A percentile compares a stretch with the other conserved stretches of the same genome.
These are phyloP conservation scores for Drosophila paranaensis DNA, from an alignment of 2,888 invertebrate genomes.

Conservation along the genomic window DNA sequence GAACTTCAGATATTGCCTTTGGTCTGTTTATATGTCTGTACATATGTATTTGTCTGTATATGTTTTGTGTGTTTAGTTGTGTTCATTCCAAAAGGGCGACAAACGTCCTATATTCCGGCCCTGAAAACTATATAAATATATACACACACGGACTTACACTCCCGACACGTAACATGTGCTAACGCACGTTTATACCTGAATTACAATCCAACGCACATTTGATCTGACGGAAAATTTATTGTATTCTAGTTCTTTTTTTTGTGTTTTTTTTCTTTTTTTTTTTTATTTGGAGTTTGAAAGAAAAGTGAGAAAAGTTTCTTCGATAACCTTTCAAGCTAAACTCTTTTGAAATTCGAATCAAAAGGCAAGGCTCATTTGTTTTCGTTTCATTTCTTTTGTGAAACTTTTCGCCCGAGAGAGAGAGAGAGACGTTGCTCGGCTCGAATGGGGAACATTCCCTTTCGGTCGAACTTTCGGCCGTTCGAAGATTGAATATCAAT, in stretches of 20 bases:
- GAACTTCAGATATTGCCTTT: constrained; percentile 13
- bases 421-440: no score
- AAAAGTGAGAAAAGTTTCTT: constrained; percentile 9
- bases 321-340: not conserved
- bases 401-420: not conserved
- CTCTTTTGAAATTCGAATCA: not conserved
- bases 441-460: not conserved
- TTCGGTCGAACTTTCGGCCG: not conserved
- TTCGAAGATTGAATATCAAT: not conserved
- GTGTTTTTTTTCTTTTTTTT: not conserved
- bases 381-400: not conserved
- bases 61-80: constrained; percentile 24
- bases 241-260: not conserved
- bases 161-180: not conserved
- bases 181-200: not conserved
- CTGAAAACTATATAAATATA: not conserved
- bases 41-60: not conserved
- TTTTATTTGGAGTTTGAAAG: constrained; percentile 1
- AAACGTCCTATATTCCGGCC: constrained; percentile 1
- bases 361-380: constrained; percentile 1
- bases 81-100: constrained; percentile 23
- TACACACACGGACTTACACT: not conserved
- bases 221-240: constrained; percentile 5
- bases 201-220: constrained; percentile 7
- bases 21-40: constrained; percentile 9